phyloP scores from a whole-genome alignment of 2,888 invertebrate species.

The Ferrisia virgata region DNA sequence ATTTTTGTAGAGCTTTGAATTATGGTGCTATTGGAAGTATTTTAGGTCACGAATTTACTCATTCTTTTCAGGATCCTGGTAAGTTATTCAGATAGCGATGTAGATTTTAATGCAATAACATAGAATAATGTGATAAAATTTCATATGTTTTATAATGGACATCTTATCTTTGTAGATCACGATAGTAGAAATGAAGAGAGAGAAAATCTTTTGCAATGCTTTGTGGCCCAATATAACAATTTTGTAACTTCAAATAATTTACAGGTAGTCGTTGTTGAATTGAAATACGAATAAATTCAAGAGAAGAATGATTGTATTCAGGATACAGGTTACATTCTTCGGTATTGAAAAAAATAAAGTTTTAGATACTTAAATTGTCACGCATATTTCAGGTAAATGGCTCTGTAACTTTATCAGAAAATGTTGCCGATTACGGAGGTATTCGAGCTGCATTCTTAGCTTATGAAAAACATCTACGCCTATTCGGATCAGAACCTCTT shows the following conservation, averaged over 20 bases:
- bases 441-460: constrained; percentile 74
- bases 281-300: too few species aligned
- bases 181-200: neutral
- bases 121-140: too few species aligned
- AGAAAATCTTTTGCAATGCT: neutral
- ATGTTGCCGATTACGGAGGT: constrained; percentile 88
- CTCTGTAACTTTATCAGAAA: constrained; percentile 77
- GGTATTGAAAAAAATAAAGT: too few species aligned
- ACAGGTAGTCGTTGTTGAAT: neutral
- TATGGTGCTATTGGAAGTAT: constrained; percentile 79
- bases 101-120: too few species aligned
- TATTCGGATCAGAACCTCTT: constrained; percentile 56
- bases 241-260: neutral
- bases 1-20: constrained; percentile 53
- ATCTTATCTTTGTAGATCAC: neutral
- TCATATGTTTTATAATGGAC: too few species aligned
- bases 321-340: too few species aligned
- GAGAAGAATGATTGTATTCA: too few species aligned
- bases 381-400: constrained; percentile 62
- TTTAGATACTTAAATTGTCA: neutral
- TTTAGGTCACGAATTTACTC: constrained; percentile 79
- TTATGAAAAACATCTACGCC: constrained; percentile 56
- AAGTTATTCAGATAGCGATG: too few species aligned
- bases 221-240: neutral
- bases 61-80: constrained; percentile 74